Conservation (phyloP, 2,888 invertebrate genomes). For the Steromphala cineraria region DNA sequence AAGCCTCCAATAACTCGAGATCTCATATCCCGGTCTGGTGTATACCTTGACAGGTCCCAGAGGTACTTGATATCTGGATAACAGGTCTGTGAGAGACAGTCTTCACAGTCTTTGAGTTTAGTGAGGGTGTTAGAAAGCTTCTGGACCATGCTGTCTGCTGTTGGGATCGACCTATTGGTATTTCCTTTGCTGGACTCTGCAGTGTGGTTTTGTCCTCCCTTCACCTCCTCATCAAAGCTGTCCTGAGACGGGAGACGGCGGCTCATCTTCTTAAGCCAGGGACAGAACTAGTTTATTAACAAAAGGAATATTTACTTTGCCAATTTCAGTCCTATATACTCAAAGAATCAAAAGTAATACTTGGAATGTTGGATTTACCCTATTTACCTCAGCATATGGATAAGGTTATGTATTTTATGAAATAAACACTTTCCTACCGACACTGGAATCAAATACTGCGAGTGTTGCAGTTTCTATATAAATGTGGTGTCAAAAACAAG, state of each 20-base stretch:
- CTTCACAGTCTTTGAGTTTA: background rate
- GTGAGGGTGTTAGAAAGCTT: background rate
- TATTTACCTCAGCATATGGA: too few relatives aligned
- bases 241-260: background rate
- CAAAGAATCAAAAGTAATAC: too few relatives aligned
- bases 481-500: too few relatives aligned
- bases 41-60: slow-evolving; percentile 16
- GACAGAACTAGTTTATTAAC: background rate
- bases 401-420: too few relatives aligned
- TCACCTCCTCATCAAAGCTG: background rate
- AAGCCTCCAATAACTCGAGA: slow-evolving; percentile 1
- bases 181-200: background rate
- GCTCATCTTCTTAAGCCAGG: background rate
- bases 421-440: too few relatives aligned
- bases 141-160: background rate
- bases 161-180: background rate
- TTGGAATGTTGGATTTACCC: too few relatives aligned
- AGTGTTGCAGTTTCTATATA: too few relatives aligned
- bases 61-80: slow-evolving; percentile 17
- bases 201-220: background rate
- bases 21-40: background rate
- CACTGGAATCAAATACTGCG: too few relatives aligned
- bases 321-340: too few relatives aligned
- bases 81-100: background rate
- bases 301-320: too few relatives aligned